phyloP scores from a whole-genome alignment of 2,888 invertebrate genomes.

The Zaprionus lineosus region DNA sequence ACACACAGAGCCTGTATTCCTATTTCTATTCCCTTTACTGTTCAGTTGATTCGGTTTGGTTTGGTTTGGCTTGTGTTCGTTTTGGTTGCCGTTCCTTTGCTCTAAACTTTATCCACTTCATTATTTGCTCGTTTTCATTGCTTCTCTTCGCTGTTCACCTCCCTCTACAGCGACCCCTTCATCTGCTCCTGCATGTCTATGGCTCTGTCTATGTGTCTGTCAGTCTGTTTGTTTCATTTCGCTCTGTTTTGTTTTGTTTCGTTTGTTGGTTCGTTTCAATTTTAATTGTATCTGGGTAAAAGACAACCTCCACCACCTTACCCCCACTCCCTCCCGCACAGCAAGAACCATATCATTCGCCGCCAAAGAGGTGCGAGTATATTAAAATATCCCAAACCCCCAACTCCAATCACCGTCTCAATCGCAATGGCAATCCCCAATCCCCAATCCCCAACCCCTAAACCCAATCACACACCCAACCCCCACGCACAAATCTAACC shows the following conservation, averaged over 20 bases:
- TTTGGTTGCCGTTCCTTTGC: not conserved
- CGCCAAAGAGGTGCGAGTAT: conserved; percentile 56
- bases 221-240: no score
- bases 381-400: conserved; percentile 50
- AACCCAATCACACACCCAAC: not conserved
- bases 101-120: conserved; percentile 75
- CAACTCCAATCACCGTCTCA: not conserved
- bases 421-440: not conserved
- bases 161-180: no score
- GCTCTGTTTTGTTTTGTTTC: no score
- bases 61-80: conserved; percentile 26
- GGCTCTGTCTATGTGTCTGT: no score
- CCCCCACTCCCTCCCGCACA: not conserved
- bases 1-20: conserved; percentile 19
- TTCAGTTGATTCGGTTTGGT: conserved; percentile 36
- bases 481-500: not conserved
- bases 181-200: no score
- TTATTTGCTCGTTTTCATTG: conserved; percentile 77
- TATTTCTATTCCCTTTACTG: conserved; percentile 43
- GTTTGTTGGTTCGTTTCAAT: conserved; percentile 59
- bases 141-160: conserved; percentile 60
- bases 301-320: conserved; percentile 14
- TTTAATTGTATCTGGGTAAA: conserved; percentile 69
- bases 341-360: conserved; percentile 1
- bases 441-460: not conserved